These are phyloP conservation scores for Cheilosia pagana DNA, from an alignment of 2,888 invertebrate species.

Conservation along the genomic window DNA sequence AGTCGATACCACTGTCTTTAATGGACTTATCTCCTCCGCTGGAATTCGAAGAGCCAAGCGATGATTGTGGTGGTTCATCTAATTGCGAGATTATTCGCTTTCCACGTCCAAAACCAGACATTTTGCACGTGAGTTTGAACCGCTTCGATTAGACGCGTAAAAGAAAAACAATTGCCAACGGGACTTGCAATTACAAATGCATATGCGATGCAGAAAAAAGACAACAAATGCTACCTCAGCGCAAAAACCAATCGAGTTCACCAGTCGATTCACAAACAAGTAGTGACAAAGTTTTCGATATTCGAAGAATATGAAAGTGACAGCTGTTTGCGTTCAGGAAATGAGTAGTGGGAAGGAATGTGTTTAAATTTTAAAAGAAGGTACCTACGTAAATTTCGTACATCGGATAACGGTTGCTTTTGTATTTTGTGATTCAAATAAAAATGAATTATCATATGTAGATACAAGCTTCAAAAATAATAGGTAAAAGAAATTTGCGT, in stretches of 20 bases:
- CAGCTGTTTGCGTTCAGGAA: slow-evolving; percentile 5
- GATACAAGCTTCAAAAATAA: too few relatives aligned
- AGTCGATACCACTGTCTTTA: slow-evolving; percentile 77
- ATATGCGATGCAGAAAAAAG: neutral
- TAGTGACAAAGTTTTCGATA: slow-evolving; percentile 1
- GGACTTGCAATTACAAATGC: slow-evolving; percentile 5
- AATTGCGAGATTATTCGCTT: slow-evolving; percentile 49
- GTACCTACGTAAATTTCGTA: too few relatives aligned
- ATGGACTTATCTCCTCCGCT: slow-evolving; percentile 71
- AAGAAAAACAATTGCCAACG: slow-evolving; percentile 45
- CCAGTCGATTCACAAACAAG: neutral
- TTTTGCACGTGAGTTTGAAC: slow-evolving; percentile 19
- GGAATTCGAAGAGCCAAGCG: slow-evolving; percentile 73
- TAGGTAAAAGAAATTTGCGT: too few relatives aligned
- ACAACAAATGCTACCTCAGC: slow-evolving; percentile 2
- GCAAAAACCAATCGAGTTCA: neutral
- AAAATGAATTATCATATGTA: too few relatives aligned
- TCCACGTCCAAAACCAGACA: slow-evolving; percentile 75
- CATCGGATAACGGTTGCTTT: too few relatives aligned
- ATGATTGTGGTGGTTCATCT: slow-evolving; percentile 38
- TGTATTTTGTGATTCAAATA: too few relatives aligned
- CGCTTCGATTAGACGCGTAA: too few relatives aligned
- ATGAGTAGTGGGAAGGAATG: neutral
- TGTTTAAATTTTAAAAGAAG: neutral
- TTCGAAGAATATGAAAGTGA: neutral